Evolutionary conservation across 2,113 vertebrate genomes (phyloP).

Genomic region (Charina bottae): DNA sequence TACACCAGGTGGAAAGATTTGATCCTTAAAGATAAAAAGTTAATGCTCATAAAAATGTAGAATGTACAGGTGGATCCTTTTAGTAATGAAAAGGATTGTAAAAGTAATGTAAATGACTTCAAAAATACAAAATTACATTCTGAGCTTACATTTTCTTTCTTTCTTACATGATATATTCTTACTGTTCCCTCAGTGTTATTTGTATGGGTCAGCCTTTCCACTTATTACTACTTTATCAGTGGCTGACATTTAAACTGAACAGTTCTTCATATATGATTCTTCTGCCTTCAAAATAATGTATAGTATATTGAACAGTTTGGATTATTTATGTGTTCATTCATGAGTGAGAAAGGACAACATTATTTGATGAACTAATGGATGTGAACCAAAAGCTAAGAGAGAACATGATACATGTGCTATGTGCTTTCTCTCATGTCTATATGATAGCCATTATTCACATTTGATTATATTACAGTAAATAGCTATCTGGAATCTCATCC

Average conservation of each 20-base stretch:
- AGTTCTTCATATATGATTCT: neutral
- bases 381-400: neutral
- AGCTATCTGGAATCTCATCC: neutral
- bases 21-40: neutral
- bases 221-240: neutral
- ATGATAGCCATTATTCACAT: neutral
- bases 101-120: neutral
- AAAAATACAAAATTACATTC: neutral
- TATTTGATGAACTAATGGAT: neutral
- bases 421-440: neutral
- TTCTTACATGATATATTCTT: neutral
- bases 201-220: neutral
- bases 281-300: neutral
- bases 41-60: neutral
- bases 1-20: neutral
- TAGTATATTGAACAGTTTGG: neutral
- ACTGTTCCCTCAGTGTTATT: neutral
- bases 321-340: neutral
- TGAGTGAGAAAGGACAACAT: neutral
- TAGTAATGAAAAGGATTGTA: neutral
- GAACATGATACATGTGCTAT: neutral
- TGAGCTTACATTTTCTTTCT: neutral
- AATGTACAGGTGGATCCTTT: neutral
- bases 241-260: neutral
- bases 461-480: neutral